Evolutionary conservation across 2,113 vertebrate genomes (phyloP).

Genomic region (Nannospalax galili): DNA sequence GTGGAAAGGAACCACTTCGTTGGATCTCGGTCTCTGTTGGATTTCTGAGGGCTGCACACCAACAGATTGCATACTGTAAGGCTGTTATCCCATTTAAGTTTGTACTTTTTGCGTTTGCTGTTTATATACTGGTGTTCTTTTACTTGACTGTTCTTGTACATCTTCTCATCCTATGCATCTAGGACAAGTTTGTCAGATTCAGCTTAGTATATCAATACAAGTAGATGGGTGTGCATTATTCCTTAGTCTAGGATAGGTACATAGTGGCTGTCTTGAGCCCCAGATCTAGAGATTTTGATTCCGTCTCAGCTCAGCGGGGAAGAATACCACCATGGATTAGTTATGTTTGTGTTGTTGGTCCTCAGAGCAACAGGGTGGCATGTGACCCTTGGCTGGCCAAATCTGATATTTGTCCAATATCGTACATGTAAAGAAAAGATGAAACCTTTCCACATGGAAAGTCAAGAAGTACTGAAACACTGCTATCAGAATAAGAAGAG

Average conservation of each 20-base stretch:
- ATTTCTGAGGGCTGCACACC: not conserved
- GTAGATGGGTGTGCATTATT: not conserved
- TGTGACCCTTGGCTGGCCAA: too few species aligned
- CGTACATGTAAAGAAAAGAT: not conserved
- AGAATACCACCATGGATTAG: not conserved
- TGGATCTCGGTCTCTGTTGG: not conserved
- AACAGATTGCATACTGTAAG: not conserved
- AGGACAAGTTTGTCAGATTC: not conserved
- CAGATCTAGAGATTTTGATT: not conserved
- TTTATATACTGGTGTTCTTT: not conserved
- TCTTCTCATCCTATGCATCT: not conserved
- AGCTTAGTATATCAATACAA: not conserved
- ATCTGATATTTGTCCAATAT: too few species aligned
- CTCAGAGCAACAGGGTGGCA: not conserved
- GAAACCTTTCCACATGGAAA: not conserved
- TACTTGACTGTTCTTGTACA: not conserved
- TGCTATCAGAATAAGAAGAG: not conserved
- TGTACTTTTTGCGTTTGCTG: not conserved
- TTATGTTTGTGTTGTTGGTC: not conserved
- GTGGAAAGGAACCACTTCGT: not conserved
- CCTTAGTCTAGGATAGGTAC: not conserved
- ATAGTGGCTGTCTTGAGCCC: not conserved
- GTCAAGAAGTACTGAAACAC: not conserved
- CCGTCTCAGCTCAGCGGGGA: not conserved
- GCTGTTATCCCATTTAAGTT: not conserved